Evolutionary conservation across 2,888 invertebrate species (phyloP), one percentile per base, ranked within the genome.

Genomic region (Thera obeliscata): DNA sequence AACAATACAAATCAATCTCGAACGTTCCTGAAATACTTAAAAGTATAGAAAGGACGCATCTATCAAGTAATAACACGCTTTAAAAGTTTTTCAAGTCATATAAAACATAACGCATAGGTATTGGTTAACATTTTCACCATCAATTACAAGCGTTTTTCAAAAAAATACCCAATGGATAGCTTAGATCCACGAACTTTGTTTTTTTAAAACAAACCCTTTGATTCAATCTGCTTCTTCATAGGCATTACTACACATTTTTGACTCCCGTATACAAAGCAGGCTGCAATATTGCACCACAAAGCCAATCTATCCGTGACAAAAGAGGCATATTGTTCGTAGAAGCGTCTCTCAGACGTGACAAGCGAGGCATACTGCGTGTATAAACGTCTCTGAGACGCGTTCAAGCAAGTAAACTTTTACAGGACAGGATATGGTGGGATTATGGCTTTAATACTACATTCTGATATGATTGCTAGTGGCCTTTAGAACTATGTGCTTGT

Each of bases 231-330:
- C 2, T 46, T 46, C 9, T 46, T 2, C 9, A 2, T 46, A 9
- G 9, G 57, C 50, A 52, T 48, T 61, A 61, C 64, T 64, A 68
- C 64, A 58, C 61, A 11, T 68, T 64, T 61, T 3, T 22, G 43
- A n/a, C 9, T 12, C 9, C 5, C 35, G 38, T 56, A 58, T 33
- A 54, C 66, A 69, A 66, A 63, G 64, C 43, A 62, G 41, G 41
- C 43, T 64, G 58, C 70, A 59, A 67, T 67, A 64, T 67, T 59
- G 66, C 57, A 60, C 61, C 64, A 56, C 61, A 70, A 72, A 67
- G 70, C 68, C 69, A 62, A 72, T 66, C 56, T 69, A 69, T 68
- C 61, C 54, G 56, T 56, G 69, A 65, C 67, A 70, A 71, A 70
- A 60, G 66, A 56, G 56, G 70, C 73, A 72, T 68, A 67, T 64